phyloP scores from a whole-genome alignment of 2,888 invertebrate species.

The Pomacea canaliculata region DNA sequence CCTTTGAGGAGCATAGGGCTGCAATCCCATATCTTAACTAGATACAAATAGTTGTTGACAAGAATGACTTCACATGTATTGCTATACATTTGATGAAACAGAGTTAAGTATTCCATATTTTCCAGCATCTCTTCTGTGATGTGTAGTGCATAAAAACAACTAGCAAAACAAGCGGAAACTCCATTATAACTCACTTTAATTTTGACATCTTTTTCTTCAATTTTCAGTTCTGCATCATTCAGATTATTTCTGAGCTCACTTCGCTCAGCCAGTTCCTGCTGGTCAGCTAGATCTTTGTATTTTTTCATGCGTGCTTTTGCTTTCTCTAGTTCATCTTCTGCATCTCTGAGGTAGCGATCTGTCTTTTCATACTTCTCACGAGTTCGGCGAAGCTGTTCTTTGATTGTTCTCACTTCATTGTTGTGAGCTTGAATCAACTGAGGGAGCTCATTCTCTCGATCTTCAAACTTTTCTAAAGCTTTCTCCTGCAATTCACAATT shows the following conservation, averaged over 20 bases:
- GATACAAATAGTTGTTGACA: too few species aligned
- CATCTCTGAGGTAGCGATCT: constrained; percentile 61
- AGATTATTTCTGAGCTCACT: constrained; percentile 62
- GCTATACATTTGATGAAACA: too few species aligned
- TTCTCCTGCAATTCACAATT: constrained; percentile 45
- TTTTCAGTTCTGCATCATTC: constrained; percentile 54
- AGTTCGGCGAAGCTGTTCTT: constrained; percentile 62
- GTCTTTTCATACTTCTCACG: constrained; percentile 56
- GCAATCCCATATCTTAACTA: too few species aligned
- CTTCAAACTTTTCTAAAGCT: constrained; percentile 61
- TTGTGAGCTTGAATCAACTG: constrained; percentile 64
- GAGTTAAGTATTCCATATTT: too few species aligned
- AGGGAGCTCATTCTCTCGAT: constrained; percentile 65
- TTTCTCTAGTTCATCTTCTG: constrained; percentile 64
- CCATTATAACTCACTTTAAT: constrained; percentile 52
- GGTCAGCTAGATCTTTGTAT: constrained; percentile 63
- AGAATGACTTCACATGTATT: too few species aligned
- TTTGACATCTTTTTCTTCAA: constrained; percentile 60
- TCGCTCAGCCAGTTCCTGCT: constrained; percentile 64
- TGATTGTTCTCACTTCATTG: constrained; percentile 60
- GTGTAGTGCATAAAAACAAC: too few species aligned
- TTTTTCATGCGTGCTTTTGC: constrained; percentile 60
- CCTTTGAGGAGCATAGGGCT: too few species aligned
- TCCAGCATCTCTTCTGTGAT: too few species aligned
- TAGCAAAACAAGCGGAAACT: too few species aligned